phyloP scores from a whole-genome alignment of 2,888 invertebrate species.

The Drosophila sordidula region DNA sequence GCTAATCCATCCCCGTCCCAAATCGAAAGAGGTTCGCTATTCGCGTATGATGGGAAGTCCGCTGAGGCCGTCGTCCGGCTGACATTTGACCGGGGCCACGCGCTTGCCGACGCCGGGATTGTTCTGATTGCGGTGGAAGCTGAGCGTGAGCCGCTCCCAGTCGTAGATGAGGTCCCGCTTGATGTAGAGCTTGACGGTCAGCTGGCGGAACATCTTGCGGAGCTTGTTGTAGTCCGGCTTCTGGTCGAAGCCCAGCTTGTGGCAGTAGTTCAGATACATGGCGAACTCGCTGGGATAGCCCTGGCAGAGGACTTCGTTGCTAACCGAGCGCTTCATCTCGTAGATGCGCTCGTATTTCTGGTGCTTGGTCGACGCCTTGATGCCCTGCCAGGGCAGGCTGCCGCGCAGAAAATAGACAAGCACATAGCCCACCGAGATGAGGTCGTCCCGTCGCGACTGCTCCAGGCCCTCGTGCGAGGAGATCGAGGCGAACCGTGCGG shows the following conservation, averaged over 20 bases:
- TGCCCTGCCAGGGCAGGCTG: conserved; percentile 98
- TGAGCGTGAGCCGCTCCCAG: conserved; percentile 99
- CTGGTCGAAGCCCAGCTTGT: conserved; percentile 96
- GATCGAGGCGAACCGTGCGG: conserved; percentile 94
- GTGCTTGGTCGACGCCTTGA: conserved; percentile 98
- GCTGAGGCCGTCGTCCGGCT: conserved; percentile 41
- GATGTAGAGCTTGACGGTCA: conserved; percentile 97
- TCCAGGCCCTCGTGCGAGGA: conserved; percentile 99
- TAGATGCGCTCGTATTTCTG: conserved; percentile 99
- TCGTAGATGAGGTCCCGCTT: conserved; percentile 99
- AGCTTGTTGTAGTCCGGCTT: conserved; percentile 97
- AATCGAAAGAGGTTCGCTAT: conserved; percentile 1
- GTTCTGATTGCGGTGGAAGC: conserved; percentile 82
- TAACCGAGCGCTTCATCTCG: conserved; percentile 98
- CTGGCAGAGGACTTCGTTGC: conserved; percentile 91
- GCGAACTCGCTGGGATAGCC: conserved; percentile 94
- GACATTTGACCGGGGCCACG: neutral
- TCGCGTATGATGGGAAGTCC: conserved; percentile 48
- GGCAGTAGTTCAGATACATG: conserved; percentile 97
- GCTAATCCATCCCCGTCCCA: too few species aligned
- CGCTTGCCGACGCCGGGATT: conserved; percentile 43
- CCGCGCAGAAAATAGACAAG: conserved; percentile 99
- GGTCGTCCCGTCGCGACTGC: conserved; percentile 97
- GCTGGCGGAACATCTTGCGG: conserved; percentile 95
- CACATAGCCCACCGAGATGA: conserved; percentile 99